Evolutionary conservation across 2,888 invertebrate genomes (phyloP), one percentile per base, ranked within the genome.

Genomic region (Drosophila mercatorum): DNA sequence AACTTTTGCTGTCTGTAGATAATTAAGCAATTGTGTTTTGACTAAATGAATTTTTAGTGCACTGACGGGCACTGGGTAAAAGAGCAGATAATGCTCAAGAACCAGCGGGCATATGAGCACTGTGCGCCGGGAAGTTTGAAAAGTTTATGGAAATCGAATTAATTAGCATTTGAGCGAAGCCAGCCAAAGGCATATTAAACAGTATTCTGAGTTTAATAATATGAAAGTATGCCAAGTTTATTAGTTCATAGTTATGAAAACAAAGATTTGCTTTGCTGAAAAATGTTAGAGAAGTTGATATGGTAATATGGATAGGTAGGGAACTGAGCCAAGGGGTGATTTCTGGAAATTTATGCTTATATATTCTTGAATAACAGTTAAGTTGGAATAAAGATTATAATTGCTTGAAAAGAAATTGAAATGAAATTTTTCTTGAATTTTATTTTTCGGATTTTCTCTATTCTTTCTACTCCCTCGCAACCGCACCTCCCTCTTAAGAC

Each of bases 1-100:
- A 78, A 83, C 8, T 72, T 80, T 58, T 46, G 68, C 78, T 78
- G 79, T 81, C 75, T 75, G 72, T 78, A 52, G 78, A 83, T 89
- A 90, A 88, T 89, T 90, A 88, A 88, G 86, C 84, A 88, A 89
- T 89, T 84, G 90, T 78, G 89, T 84, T 88, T 83, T 78, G 78
- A 61, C 70, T 64, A 80, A 89, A 88, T 89, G 84, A 85, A 83
- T 85, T 87, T 88, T 64, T 61, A 68, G 78, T 77, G 66, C 68
- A 75, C 51, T 61, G 34, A 12, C 34, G 41, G 44, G 63, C 49
- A 22, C 7, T 34, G 52, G 26, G 5, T 22, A 51, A 41, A 43
- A 55, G 47, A 34, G 28, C 58, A 55, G 36, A 36, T 40, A 36
- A 49, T 26, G 34, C 44, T 65, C 11, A 55, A 63, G 64, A 53